Conservation (phyloP, 2,797 vertebrate species). For the Danio albolineatus region DNA sequence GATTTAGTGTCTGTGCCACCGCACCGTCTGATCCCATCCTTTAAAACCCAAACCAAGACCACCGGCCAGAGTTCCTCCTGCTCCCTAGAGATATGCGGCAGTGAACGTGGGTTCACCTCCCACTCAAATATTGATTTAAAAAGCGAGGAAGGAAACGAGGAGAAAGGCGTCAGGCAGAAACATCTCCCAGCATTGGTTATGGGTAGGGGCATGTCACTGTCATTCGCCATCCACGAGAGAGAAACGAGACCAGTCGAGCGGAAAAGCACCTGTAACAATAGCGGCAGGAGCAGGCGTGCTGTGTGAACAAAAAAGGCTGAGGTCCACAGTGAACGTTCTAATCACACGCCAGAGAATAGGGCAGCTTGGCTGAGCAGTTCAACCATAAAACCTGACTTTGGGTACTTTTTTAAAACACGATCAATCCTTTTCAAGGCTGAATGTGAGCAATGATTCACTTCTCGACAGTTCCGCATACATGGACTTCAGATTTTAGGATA, state of each 20-base stretch:
- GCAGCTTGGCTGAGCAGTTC: neutral
- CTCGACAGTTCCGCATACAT: constrained; percentile 3
- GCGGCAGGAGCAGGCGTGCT: neutral
- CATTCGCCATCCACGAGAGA: constrained; percentile 30
- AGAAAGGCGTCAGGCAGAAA: constrained; percentile 40
- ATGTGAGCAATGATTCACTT: constrained; percentile 32
- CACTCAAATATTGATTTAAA: constrained; percentile 75
- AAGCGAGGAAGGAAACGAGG: constrained; percentile 42
- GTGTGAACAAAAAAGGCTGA: constrained; percentile 28
- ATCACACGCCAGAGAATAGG: constrained; percentile 37
- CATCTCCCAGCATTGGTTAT: constrained; percentile 27
- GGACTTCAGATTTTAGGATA: neutral
- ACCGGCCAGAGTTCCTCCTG: constrained; percentile 45
- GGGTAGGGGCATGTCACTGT: constrained; percentile 43
- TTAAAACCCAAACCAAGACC: constrained; percentile 49
- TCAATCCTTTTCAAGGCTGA: constrained; percentile 8
- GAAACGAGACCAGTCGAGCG: constrained; percentile 5
- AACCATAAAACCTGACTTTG: constrained; percentile 28
- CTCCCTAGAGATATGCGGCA: constrained; percentile 65
- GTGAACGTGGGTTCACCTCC: constrained; percentile 49
- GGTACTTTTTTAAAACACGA: neutral
- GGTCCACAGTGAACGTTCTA: constrained; percentile 30
- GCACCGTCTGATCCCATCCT: constrained; percentile 53
- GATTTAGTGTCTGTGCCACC: constrained; percentile 69
- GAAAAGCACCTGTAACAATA: constrained; percentile 47